Evolutionary conservation across 1,140 invertebrate genomes (phyloP).

Genomic region (Cydia strobilella): DNA sequence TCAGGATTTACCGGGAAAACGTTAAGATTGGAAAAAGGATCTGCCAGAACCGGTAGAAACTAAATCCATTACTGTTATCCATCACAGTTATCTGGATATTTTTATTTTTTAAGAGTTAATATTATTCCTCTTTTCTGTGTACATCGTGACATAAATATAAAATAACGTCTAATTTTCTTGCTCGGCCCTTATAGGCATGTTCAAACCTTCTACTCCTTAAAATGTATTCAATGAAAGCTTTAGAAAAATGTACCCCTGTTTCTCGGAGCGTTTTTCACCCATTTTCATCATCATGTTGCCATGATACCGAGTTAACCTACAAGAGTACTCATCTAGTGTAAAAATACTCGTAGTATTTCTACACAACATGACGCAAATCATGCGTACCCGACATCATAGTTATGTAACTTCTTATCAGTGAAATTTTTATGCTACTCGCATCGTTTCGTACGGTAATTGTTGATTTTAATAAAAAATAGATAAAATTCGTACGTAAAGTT

Average conservation of each 20-base stretch:
- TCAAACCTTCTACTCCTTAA: too few species aligned
- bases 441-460: background rate
- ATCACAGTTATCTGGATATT: too few species aligned
- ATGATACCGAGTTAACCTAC: background rate
- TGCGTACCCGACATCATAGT: background rate
- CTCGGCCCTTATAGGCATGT: too few species aligned
- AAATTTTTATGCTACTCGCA: background rate
- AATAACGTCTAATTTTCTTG: too few species aligned
- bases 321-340: background rate
- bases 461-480: background rate
- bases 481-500: background rate
- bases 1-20: too few species aligned
- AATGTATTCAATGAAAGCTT: background rate
- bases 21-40: too few species aligned
- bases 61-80: too few species aligned
- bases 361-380: background rate
- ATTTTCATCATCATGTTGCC: background rate
- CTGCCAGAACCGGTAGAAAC: too few species aligned
- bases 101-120: too few species aligned
- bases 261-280: background rate
- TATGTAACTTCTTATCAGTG: background rate
- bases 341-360: background rate
- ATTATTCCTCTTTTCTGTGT: too few species aligned
- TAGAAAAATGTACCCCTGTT: background rate
- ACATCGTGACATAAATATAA: too few species aligned